A percentile compares a stretch with the other conserved stretches of the same genome.
phyloP scores from a whole-genome alignment of 2,888 invertebrate genomes.

The Trichopoda pennipes region DNA sequence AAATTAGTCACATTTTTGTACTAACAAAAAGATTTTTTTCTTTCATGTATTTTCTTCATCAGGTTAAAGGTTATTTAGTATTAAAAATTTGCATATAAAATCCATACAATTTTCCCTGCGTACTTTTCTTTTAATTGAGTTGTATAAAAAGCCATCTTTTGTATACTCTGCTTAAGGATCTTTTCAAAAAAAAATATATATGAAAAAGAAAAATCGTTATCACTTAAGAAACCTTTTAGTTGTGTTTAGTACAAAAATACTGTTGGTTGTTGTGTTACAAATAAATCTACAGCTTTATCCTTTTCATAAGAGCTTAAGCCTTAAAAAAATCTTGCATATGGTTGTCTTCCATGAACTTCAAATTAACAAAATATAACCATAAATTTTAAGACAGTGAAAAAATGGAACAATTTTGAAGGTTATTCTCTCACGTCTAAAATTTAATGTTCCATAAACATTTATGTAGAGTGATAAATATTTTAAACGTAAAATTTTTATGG shows the following conservation, averaged over 20 bases:
- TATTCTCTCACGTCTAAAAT: constrained; percentile 18
- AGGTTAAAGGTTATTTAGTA: no score
- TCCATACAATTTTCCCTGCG: no score
- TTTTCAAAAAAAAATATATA: no score
- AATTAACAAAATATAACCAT: constrained; percentile 20
- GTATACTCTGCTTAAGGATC: no score
- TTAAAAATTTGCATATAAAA: no score
- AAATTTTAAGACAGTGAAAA: neutral
- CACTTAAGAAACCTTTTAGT: neutral
- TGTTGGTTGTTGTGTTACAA: neutral
- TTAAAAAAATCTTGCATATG: neutral
- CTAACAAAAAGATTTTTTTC: no score
- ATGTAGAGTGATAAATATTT: constrained; percentile 37
- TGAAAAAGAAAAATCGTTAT: no score
- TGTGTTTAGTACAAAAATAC: neutral
- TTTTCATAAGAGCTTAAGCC: neutral
- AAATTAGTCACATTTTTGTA: no score
- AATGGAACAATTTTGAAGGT: constrained; percentile 16
- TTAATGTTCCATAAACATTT: constrained; percentile 14
- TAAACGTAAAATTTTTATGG: constrained; percentile 35
- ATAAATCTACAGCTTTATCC: neutral
- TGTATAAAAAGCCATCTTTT: no score
- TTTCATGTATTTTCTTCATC: no score
- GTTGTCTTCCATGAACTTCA: constrained; percentile 10
- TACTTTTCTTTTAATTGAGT: no score